Conservation (phyloP, 2,888 invertebrate species). For the Diloba caeruleocephala region DNA sequence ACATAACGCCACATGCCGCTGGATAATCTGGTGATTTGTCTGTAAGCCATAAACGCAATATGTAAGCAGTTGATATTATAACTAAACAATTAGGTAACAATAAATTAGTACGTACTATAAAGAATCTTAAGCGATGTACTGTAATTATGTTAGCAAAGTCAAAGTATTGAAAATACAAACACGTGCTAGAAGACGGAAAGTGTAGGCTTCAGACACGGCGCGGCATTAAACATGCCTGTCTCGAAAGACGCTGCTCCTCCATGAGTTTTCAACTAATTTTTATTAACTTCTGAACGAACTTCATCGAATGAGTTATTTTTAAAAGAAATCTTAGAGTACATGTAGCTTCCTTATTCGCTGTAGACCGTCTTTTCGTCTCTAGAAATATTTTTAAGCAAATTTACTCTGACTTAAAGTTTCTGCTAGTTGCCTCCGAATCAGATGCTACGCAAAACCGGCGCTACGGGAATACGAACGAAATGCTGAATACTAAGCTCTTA, state of each 20-base stretch:
- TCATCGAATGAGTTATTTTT: constrained; percentile 57
- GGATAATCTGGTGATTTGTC: no score
- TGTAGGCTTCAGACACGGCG: constrained; percentile 11
- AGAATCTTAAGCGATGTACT: constrained; percentile 7
- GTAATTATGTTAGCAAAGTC: constrained; percentile 15
- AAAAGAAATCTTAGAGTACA: constrained; percentile 64
- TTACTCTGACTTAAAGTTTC: constrained; percentile 78
- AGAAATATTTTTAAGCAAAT: constrained; percentile 77
- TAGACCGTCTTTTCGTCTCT: constrained; percentile 69
- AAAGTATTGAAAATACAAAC: constrained; percentile 39
- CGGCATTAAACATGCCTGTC: constrained; percentile 59
- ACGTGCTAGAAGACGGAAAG: constrained; percentile 19
- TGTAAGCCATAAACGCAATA: no score
- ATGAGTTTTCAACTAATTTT: constrained; percentile 67
- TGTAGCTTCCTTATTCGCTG: constrained; percentile 72
- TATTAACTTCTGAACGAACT: constrained; percentile 64
- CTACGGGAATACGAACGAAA: constrained; percentile 66
- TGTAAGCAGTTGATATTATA: no score
- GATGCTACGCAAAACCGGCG: constrained; percentile 71
- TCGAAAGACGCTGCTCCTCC: constrained; percentile 36
- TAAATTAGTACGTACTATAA: background rate
- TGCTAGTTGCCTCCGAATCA: constrained; percentile 78
- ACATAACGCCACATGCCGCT: no score
- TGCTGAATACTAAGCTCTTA: constrained; percentile 63
- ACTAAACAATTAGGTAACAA: no score